Evolutionary conservation across 53 echinoderm and acorn worm genomes (phyloP), one percentile per base, ranked within the genome.

Genomic region (Temnopleurus reevesii): DNA sequence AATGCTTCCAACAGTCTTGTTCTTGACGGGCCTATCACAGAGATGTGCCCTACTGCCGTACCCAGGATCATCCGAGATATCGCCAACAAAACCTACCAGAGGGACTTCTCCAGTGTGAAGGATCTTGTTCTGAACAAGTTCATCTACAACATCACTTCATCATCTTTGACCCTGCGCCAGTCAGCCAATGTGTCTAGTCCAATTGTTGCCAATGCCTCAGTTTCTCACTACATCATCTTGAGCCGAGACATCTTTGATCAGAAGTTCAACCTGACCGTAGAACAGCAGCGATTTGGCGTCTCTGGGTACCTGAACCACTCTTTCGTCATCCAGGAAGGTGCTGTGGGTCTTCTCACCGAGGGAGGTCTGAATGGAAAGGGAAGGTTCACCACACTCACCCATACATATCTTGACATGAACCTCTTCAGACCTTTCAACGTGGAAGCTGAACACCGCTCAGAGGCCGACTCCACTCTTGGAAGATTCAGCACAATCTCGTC

Each of bases 11-110:
- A 95, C 55, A 57, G 90, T 83, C 60, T 98, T 1, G 83, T 76
- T 36, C 64, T 93, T 46, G 91, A 85, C 46, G 98, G 98, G 19
- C 95, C 98, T 34, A 89, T 95, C 92, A 91, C 85, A 30, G 63
- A 86, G 53, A 88, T 98, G 86, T 45, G 77, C 6, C 35, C 89
- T 2, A 18, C 8, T 15, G 34, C 84, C 27, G 76, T 98, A 41
- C 94, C 90, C 45, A 59, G 71, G 23, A 90, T 93, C 43, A 46
- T 86, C 55, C 81, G 61, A 9, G 94, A 93, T 46, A 71, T 91
- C 65, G 59, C 92, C 28, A 92, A 90, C 58, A 95, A 89, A 86
- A 91, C 92, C 84, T 33, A 59, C 76, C 41, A 46, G 29, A 81
- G 54, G 55, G 90, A 97, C 45, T 55, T 95, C 59, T 54, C 25